A percentile compares a stretch with the other conserved stretches of the same genome.
Conservation (phyloP, 2,113 vertebrate genomes). For the Trinectes maculatus region DNA sequence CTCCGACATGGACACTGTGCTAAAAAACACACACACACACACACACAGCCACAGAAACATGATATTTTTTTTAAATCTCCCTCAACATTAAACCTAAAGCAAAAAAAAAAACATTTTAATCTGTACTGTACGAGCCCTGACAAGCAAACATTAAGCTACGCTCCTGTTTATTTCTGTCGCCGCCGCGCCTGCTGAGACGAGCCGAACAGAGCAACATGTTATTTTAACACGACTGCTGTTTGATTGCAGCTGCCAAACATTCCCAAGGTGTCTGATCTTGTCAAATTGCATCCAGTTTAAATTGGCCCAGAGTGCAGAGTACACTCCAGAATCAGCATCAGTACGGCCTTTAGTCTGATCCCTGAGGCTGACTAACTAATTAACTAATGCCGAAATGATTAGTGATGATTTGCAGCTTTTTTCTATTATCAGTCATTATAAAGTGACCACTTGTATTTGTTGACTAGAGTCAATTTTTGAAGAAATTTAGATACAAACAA, state of each 20-base stretch:
- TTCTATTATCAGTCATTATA: not conserved
- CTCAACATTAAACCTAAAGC: constrained; percentile 24
- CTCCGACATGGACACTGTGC: constrained; percentile 12
- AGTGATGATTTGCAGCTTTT: not conserved
- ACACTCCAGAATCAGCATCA: not conserved
- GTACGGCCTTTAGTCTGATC: not conserved
- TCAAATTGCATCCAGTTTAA: constrained; percentile 36
- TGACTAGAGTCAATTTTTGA: no score
- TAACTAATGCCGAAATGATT: not conserved
- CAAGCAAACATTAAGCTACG: constrained; percentile 29
- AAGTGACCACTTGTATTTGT: no score
- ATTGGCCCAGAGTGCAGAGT: not conserved
- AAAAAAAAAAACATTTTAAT: constrained; percentile 55
- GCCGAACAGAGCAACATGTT: not conserved
- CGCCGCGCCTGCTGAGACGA: constrained; percentile 9
- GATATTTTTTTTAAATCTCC: constrained; percentile 59
- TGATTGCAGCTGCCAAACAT: constrained; percentile 26
- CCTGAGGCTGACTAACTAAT: not conserved
- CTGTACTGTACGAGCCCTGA: constrained; percentile 43
- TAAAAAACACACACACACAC: not conserved
- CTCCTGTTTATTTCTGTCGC: constrained; percentile 28
- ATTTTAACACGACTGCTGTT: not conserved
- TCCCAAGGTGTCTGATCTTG: constrained; percentile 46
- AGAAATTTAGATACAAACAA: no score
- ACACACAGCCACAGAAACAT: not conserved